Percentiles rank a stretch among this genome's conserved stretches.
These are phyloP conservation scores for Otis tarda DNA, from an alignment of 2,113 vertebrate species.

Conservation along the genomic window DNA sequence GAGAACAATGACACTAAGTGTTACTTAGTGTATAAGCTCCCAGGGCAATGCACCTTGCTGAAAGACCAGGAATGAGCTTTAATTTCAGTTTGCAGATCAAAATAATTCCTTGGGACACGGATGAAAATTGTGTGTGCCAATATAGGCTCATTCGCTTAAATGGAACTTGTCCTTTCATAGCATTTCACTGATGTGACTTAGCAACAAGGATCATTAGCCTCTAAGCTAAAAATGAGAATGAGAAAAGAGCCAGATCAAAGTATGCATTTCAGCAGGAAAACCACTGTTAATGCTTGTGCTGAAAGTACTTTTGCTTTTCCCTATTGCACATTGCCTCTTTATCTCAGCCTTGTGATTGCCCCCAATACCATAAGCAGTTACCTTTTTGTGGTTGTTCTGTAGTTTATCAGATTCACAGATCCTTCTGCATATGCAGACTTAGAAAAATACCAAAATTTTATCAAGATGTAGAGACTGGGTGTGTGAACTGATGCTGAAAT, in stretches of 20 bases:
- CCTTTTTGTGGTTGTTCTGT: neutral
- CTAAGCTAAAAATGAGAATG: conserved; percentile 9
- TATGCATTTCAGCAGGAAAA: neutral
- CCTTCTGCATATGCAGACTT: neutral
- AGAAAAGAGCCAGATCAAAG: conserved; percentile 19
- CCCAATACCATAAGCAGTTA: neutral
- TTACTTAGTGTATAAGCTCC: neutral
- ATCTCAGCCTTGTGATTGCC: neutral
- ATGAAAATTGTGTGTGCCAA: neutral
- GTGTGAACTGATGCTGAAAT: neutral
- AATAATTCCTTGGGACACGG: conserved; percentile 2
- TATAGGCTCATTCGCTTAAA: neutral
- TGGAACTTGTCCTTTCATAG: neutral
- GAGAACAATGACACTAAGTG: neutral
- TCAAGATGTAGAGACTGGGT: neutral
- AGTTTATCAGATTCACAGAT: neutral
- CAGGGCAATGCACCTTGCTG: neutral
- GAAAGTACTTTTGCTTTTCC: neutral
- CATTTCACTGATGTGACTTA: neutral
- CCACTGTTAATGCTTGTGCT: neutral
- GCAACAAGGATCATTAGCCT: conserved; percentile 39
- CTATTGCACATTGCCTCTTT: neutral
- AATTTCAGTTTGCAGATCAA: conserved; percentile 27
- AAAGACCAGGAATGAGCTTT: conserved; percentile 15
- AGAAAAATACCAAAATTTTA: neutral